Evolutionary conservation across 2,888 invertebrate species (phyloP).

Genomic region (Dastarcus helophoroides): DNA sequence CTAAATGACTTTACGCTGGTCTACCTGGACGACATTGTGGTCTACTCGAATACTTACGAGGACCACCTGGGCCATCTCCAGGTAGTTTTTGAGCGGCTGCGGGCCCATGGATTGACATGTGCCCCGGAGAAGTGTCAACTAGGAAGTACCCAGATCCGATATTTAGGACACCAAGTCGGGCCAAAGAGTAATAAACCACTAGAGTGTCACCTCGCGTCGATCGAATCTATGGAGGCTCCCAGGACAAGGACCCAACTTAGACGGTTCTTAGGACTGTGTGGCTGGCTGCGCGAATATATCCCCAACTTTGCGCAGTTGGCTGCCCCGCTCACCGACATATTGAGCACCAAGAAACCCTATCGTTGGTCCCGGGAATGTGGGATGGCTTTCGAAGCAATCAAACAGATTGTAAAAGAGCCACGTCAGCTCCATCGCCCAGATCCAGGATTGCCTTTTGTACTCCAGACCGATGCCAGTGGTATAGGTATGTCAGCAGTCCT

Average conservation of each 20-base stretch:
- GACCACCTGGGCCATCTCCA: too few relatives aligned
- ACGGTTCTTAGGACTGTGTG: constrained; percentile 16
- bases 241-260: constrained; percentile 11
- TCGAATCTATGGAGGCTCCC: constrained; percentile 6
- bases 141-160: constrained; percentile 4
- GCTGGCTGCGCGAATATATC: constrained; percentile 19
- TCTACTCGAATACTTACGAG: constrained; percentile 14
- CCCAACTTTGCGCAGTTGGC: constrained; percentile 10
- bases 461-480: constrained; percentile 19
- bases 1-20: constrained; percentile 12
- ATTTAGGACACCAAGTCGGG: background rate
- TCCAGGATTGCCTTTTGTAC: constrained; percentile 11
- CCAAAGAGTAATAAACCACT: constrained; percentile 10
- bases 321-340: constrained; percentile 17
- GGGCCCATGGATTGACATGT: constrained; percentile 11
- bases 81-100: too few relatives aligned
- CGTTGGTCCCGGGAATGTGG: background rate
- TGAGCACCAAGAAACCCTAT: background rate
- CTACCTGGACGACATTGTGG: constrained; percentile 20
- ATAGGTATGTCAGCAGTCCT: constrained; percentile 18
- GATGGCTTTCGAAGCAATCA: constrained; percentile 5
- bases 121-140: constrained; percentile 14
- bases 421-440: constrained; percentile 15
- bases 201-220: constrained; percentile 9
- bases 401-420: constrained; percentile 11